A percentile compares a stretch with the other conserved stretches of the same genome.
Conservation (phyloP, 2,888 invertebrate species). For the Scaptomyza polygonia region DNA sequence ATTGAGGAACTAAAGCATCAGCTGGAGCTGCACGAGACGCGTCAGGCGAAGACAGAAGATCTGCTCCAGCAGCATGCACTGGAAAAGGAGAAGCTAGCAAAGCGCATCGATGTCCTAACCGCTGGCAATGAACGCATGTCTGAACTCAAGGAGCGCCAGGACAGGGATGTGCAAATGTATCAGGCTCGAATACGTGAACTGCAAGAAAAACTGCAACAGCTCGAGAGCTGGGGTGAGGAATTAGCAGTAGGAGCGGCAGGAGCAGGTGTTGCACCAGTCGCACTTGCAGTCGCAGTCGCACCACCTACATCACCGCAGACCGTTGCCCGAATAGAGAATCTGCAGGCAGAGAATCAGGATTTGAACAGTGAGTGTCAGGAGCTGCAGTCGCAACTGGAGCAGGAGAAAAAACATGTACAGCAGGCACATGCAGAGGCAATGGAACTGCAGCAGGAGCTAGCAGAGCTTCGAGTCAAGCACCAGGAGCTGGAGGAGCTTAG, state of each 20-base stretch:
- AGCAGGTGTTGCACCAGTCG: conserved; percentile 1
- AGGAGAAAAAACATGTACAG: conserved; percentile 67
- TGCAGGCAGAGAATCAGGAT: conserved; percentile 86
- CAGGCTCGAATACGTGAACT: conserved; percentile 90
- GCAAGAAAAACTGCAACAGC: conserved; percentile 87
- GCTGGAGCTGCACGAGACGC: conserved; percentile 88
- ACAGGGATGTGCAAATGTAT: conserved; percentile 90
- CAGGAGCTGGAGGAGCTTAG: conserved; percentile 25
- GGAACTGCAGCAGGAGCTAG: conserved; percentile 8
- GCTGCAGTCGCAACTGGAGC: conserved; percentile 86
- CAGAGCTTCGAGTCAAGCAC: conserved; percentile 72
- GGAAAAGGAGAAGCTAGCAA: conserved; percentile 89
- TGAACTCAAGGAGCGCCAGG: conserved; percentile 93
- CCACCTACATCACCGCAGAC: not conserved
- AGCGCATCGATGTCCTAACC: conserved; percentile 90
- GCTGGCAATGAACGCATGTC: conserved; percentile 91
- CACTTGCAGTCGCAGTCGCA: not conserved
- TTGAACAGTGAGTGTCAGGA: conserved; percentile 88
- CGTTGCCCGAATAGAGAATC: conserved; percentile 83
- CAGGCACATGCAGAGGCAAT: conserved; percentile 27
- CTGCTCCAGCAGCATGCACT: conserved; percentile 87
- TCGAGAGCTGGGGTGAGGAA: conserved; percentile 85
- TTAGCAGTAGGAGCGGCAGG: not conserved
- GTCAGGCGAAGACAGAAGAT: conserved; percentile 86
- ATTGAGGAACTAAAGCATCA: conserved; percentile 92